Base-by-base conservation (phyloP, 2,888 invertebrate genomes). In the Phyto melanocephala region DNA sequence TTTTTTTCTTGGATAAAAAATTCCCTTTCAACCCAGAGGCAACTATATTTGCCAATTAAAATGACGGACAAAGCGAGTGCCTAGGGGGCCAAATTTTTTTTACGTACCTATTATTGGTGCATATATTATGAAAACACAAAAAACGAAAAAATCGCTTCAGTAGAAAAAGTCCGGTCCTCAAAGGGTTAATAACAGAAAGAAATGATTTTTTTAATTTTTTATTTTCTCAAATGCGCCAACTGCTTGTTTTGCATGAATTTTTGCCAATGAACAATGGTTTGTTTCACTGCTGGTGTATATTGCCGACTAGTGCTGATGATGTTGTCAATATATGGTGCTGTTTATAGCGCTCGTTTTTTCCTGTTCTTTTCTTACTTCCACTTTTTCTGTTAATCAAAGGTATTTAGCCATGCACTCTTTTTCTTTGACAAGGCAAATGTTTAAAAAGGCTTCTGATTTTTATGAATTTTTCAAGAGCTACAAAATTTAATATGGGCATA, bases 191-290 rank as follows among this genome's bases (percentile, higher is more conserved):
- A 56, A 15, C 33, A 56, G 45, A 60, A 80, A 74, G 67, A 68
- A 62, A 67, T 79, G 28, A 54, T 68, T 15, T 52, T 17, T 40
- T 40, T 40, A 1, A 5, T 37, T 37, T 45, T 65, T 67, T 47
- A 15, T 20, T 62, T 47, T 24, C 22, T 45, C 60, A 60, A 78
- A 71, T 60, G 81, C 81, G 75, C 81, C 81, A 78, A 82, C 81
- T 65, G 74, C 74, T 79, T 76, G 71, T 79, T 79, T 81, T 82
- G 79, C 75, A 79, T 82, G 79, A 42, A 58, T 37, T 76, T 80
- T 58, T 79, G 65, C 65, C 82, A 75, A 60, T 75, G 60, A 47
- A 76, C 52, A 78, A 54, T 52, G 65, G 15, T 47, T 62, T 62
- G 24, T 52, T 60, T 72, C 60, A 50, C 60, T 42, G 58, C 37